Evolutionary conservation across 2,888 invertebrate genomes (phyloP), one percentile per base, ranked within the genome.

Genomic region (Vanessa cardui): DNA sequence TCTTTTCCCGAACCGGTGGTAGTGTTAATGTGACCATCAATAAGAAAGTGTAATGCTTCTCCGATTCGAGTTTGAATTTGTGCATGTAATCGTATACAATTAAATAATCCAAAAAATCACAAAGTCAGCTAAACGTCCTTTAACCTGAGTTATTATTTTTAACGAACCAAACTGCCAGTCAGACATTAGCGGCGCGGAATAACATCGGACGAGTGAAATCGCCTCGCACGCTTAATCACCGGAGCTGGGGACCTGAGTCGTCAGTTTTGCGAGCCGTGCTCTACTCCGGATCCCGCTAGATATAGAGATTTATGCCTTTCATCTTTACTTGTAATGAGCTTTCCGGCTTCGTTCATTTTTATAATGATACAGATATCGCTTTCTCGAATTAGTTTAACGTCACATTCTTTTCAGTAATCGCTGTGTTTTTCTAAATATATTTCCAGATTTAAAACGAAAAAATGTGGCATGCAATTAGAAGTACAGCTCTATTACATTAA

Each of bases 201-300:
- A 21, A 20, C 58, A 46, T 52, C 66, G 61, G 52, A 46, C 59
- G 45, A 67, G 66, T 70, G 72, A 77, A 82, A 83, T 70, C 77
- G 87, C 87, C 77, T 75, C 81, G 84, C 77, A 69, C 72, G 86
- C 87, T 86, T 87, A 87, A 87, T 85, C 82, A 85, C 79, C 69
- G 46, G 70, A 75, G 56, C 21, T 64, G 71, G 66, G 54, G 47
- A 46, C 65, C 70, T 70, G 70, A 70, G 65, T 69, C 70, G 68
- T 68, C 72, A 65, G 62, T 59, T 71, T 67, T 64, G 66, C 33
- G 49, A 39, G 20, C 21, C 33, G 49, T 21, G 49, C 45, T 60
- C 39, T 15, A 39, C 46, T 49, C 46, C 20, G 20, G 18, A 16
- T 21, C 20, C 9, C 45, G 20, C 44, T 49, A n/a, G 45, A 59